These are phyloP conservation scores for Canis aureus DNA, from an alignment of 2,113 vertebrate species.

Conservation along the genomic window DNA sequence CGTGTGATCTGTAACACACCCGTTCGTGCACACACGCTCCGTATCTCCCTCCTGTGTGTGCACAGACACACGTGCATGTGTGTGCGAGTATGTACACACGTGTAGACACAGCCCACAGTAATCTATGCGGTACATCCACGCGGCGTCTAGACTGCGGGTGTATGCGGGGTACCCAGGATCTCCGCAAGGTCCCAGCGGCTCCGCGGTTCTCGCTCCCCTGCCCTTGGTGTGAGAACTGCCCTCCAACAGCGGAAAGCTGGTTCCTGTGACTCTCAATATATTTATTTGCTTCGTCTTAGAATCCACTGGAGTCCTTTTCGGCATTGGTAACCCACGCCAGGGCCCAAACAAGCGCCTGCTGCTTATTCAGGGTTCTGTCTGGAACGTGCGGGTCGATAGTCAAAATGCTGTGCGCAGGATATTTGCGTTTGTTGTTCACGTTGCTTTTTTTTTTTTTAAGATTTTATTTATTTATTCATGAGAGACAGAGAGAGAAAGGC, in stretches of 20 bases:
- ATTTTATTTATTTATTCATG: no score
- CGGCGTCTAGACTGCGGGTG: accelerated
- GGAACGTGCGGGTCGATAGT: background rate
- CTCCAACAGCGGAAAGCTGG: background rate
- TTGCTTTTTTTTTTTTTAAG: no score
- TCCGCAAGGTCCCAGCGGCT: background rate
- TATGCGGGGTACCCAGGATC: accelerated
- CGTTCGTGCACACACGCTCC: background rate
- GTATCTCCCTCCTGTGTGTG: background rate
- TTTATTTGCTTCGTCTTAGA: background rate
- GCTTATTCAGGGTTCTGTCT: background rate
- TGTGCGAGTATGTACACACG: background rate
- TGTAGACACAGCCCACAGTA: no score
- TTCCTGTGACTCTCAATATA: no score
- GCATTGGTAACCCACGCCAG: no score
- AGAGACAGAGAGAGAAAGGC: no score
- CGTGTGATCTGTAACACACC: background rate
- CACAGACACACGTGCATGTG: background rate
- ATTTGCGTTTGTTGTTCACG: no score
- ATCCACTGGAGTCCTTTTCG: background rate
- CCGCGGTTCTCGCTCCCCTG: no score
- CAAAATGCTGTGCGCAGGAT: no score
- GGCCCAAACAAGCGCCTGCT: no score
- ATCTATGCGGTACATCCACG: accelerated
- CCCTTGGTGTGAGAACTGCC: background rate